Conservation (phyloP, 2,888 invertebrate species). For the Apotomis capreana region DNA sequence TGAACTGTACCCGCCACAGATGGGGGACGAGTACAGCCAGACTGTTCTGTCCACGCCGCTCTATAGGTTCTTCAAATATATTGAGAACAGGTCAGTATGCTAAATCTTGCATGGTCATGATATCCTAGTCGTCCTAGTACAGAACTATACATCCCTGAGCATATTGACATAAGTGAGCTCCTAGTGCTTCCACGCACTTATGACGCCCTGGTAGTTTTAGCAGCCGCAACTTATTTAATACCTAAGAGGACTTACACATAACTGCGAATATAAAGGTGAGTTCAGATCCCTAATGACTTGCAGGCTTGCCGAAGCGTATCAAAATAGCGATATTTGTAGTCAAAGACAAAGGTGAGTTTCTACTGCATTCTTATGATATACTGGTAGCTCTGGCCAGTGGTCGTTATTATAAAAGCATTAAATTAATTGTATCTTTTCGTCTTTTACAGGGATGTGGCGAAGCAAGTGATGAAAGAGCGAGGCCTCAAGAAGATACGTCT, state of each 20-base stretch:
- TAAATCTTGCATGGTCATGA: neutral
- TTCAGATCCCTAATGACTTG: too few species aligned
- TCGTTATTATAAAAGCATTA: too few species aligned
- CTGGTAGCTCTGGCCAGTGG: too few species aligned
- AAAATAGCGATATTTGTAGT: too few species aligned
- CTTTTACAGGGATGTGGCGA: slow-evolving; percentile 94
- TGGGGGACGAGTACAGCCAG: slow-evolving; percentile 99
- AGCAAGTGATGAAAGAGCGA: slow-evolving; percentile 99
- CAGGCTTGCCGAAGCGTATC: neutral
- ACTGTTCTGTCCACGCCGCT: slow-evolving; percentile 97
- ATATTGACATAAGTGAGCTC: slow-evolving; percentile 90
- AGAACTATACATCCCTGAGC: too few species aligned
- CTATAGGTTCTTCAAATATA: slow-evolving; percentile 98
- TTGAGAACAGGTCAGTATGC: slow-evolving; percentile 19
- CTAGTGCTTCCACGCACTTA: neutral
- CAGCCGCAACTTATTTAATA: neutral
- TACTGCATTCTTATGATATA: too few species aligned
- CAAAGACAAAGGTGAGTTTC: too few species aligned
- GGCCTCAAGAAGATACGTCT: slow-evolving; percentile 99
- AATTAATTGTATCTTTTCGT: slow-evolving; percentile 45
- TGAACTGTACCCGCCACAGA: slow-evolving; percentile 87
- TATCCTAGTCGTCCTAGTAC: neutral
- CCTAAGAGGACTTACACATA: too few species aligned
- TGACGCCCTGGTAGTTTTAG: neutral
- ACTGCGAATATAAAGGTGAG: too few species aligned